Base-by-base conservation (phyloP, 2,888 invertebrate species). In the Tenthredo amoena region DNA sequence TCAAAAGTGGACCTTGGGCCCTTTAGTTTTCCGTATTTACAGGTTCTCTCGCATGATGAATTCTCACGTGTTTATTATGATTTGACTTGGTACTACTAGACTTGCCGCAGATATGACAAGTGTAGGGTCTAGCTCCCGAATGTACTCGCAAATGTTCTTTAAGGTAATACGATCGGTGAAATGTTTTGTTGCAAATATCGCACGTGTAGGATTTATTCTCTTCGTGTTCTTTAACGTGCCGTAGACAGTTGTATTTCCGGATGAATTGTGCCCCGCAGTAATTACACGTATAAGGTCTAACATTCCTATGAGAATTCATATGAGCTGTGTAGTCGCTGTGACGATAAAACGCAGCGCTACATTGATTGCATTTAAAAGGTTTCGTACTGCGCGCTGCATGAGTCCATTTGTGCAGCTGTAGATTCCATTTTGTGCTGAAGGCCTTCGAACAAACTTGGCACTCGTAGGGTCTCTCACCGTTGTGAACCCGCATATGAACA, bases 201-300 rank as follows among this genome's bases (percentile, higher is more conserved):
- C 98, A 98, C 86, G 95, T 96, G 91, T 96, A 97, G 90, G 96
- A 96, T 93, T 98, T 97, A 83, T 95, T 96, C 90, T 95, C 96
- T 90, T 97, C 97, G 94, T 98, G 98, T 90, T 98, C 98, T 72
- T 96, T 95, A 7, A 98, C 96, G 93, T 98, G 98, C 68, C 98
- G 95, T 91, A 97, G 96, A 92, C 98, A 98, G 94, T 98, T 98
- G 93, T 97, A 97, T 92, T 98, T 98, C 86, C 98, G 95, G 87
- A 97, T 97, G 93, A 98, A 98, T 94, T 97, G 97, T 87, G 97
- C 97, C 68, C 98, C 98, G 94, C 98, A 98, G 93, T 97, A 96
- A 93, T 98, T 98, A 93, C 98, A 98, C 0, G 98, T 98, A 94
- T 96, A 98, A 1, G 97, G 98, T 83, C 97, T 95, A 71, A 97